Percentiles rank a stretch among this genome's conserved stretches.
Evolutionary conservation across 2,888 invertebrate genomes (phyloP).

Genomic region (Dromius quadrimaculatus): DNA sequence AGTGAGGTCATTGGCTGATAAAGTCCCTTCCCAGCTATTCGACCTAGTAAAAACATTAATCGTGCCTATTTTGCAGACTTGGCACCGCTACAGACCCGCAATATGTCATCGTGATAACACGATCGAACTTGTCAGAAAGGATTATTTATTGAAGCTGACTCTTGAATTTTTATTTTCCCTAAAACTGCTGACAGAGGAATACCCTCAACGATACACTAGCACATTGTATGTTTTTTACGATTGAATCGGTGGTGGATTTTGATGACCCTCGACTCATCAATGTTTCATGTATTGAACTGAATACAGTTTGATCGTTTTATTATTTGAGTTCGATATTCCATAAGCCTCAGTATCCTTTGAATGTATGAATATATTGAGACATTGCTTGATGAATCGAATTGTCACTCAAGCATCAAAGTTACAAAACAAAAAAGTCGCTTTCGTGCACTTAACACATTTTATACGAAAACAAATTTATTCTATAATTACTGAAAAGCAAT

Average conservation of each 20-base stretch:
- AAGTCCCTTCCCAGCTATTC: slow-evolving; percentile 16
- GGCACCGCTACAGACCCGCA: slow-evolving; percentile 23
- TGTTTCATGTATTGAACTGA: no score
- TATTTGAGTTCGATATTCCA: no score
- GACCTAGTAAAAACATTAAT: slow-evolving; percentile 41
- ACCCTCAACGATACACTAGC: slow-evolving; percentile 21
- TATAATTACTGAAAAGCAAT: slow-evolving; percentile 48
- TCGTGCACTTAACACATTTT: slow-evolving; percentile 29
- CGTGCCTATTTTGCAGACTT: slow-evolving; percentile 30
- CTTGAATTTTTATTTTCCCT: slow-evolving; percentile 41
- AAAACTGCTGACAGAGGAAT: slow-evolving; percentile 29
- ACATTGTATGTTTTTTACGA: no score
- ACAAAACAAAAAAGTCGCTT: not conserved
- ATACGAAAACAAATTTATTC: slow-evolving; percentile 43
- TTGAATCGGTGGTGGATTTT: no score
- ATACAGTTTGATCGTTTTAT: no score
- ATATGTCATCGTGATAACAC: slow-evolving; percentile 41
- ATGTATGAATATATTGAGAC: no score
- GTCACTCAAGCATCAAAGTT: not conserved
- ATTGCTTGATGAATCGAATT: no score
- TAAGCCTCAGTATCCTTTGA: no score
- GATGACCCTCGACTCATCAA: no score
- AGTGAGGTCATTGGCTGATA: slow-evolving; percentile 5
- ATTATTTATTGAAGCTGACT: slow-evolving; percentile 41
- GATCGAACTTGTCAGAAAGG: slow-evolving; percentile 27